A percentile compares a stretch with the other conserved stretches of the same genome.
phyloP scores from a whole-genome alignment of 2,888 invertebrate species.

The Campoplex nolae region DNA sequence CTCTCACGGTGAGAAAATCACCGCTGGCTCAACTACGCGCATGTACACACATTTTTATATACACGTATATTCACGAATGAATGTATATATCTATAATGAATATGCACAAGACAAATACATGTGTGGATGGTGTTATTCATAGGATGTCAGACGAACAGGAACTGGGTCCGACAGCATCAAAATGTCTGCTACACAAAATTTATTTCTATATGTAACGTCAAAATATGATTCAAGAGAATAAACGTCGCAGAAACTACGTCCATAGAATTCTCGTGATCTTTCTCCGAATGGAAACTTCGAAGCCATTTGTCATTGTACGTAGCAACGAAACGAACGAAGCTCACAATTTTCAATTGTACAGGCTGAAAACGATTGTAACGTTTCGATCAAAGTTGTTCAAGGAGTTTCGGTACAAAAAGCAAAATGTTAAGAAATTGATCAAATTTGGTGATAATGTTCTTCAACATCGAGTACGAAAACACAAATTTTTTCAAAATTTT shows the following conservation, averaged over 20 bases:
- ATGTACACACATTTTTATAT: conserved; percentile 5
- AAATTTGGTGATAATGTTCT: no score
- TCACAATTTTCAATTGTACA: no score
- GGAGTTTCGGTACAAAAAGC: no score
- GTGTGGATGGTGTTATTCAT: not conserved
- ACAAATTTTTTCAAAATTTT: no score
- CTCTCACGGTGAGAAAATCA: conserved; percentile 72
- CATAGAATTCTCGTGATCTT: conserved; percentile 6
- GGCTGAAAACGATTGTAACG: no score
- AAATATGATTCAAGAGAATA: conserved; percentile 5
- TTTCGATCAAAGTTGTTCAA: not conserved
- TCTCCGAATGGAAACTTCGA: not conserved
- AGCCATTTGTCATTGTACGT: conserved; percentile 2
- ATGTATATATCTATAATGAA: not conserved
- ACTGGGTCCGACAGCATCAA: not conserved
- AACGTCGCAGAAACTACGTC: not conserved
- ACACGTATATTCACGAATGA: not conserved
- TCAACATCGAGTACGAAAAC: no score
- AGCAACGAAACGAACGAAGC: no score
- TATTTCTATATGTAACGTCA: not conserved
- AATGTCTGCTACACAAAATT: not conserved
- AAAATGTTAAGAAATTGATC: no score
- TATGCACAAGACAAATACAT: not conserved
- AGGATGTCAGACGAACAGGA: not conserved
- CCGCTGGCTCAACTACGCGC: conserved; percentile 43